These are phyloP conservation scores for Microctenopoma lineatum DNA, from an alignment of 2,797 vertebrate genomes.

Conservation along the genomic window DNA sequence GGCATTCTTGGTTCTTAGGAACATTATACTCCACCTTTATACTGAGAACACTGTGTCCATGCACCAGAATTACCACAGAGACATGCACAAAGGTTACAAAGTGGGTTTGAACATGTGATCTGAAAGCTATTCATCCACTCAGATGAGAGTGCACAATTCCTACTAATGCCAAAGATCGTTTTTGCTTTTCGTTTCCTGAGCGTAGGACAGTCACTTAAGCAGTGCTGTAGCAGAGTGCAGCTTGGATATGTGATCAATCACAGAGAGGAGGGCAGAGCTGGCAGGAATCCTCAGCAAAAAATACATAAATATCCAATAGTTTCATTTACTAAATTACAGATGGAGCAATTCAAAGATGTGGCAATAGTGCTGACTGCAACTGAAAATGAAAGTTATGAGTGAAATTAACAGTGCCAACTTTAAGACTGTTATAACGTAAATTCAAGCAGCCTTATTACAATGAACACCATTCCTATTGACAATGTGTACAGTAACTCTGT, in stretches of 20 bases:
- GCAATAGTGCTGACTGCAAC: background rate
- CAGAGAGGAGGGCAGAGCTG: conserved; percentile 16
- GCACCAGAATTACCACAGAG: background rate
- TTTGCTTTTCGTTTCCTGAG: conserved; percentile 21
- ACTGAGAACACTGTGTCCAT: conserved; percentile 12
- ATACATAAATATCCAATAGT: background rate
- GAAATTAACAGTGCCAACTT: background rate
- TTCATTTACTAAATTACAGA: conserved; percentile 18
- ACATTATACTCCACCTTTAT: conserved; percentile 2
- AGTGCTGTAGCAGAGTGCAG: conserved; percentile 40
- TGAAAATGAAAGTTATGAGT: conserved; percentile 1
- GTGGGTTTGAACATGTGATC: conserved; percentile 8
- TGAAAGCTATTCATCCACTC: conserved; percentile 37
- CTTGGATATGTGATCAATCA: conserved; percentile 39
- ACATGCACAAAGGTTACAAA: conserved; percentile 10
- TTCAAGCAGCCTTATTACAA: background rate
- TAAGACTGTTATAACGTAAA: background rate
- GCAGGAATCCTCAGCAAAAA: conserved; percentile 6
- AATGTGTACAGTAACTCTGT: background rate
- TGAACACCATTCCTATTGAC: background rate
- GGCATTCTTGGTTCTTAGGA: background rate
- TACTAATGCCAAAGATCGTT: conserved; percentile 41
- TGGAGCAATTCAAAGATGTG: background rate
- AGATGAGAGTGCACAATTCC: conserved; percentile 33
- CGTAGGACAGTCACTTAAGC: conserved; percentile 50